Percentiles rank a stretch among this genome's conserved stretches.
Conservation (phyloP, 2,797 vertebrate genomes). For the Peromyscus eremicus region DNA sequence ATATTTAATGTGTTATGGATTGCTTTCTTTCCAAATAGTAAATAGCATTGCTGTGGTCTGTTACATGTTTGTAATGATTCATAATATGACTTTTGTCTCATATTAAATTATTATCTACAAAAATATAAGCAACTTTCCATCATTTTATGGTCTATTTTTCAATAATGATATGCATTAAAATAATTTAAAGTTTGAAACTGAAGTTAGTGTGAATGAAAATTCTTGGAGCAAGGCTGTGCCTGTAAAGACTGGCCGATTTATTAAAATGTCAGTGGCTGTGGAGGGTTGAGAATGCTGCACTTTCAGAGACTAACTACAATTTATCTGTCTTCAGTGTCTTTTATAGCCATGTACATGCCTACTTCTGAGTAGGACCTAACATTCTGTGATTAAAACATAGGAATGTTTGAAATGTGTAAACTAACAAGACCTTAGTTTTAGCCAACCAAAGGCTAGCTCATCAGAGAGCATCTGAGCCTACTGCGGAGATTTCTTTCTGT, state of each 20-base stretch:
- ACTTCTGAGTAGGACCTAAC: not conserved
- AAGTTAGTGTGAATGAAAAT: not conserved
- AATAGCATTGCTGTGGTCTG: not conserved
- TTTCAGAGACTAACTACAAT: not conserved
- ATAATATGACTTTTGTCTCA: not conserved
- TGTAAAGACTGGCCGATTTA: not conserved
- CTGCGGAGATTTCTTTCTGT: not conserved
- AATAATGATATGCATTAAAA: not conserved
- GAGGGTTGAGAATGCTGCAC: not conserved
- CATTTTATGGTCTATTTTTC: not conserved
- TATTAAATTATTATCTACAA: not conserved
- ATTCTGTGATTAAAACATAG: not conserved
- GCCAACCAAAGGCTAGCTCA: not conserved
- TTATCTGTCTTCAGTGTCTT: not conserved
- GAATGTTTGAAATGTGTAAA: not conserved
- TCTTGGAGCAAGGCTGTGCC: not conserved
- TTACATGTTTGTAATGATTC: constrained; percentile 11
- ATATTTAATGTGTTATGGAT: constrained; percentile 25
- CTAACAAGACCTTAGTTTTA: not conserved
- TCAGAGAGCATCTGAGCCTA: not conserved
- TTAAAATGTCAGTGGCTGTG: not conserved
- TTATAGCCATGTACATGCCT: not conserved
- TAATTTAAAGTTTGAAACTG: constrained; percentile 21
- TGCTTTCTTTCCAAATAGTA: constrained; percentile 22
- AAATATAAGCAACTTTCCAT: not conserved